These are phyloP conservation scores for Xiphophorus couchianus DNA, from an alignment of 2,113 vertebrate species.

Conservation along the genomic window DNA sequence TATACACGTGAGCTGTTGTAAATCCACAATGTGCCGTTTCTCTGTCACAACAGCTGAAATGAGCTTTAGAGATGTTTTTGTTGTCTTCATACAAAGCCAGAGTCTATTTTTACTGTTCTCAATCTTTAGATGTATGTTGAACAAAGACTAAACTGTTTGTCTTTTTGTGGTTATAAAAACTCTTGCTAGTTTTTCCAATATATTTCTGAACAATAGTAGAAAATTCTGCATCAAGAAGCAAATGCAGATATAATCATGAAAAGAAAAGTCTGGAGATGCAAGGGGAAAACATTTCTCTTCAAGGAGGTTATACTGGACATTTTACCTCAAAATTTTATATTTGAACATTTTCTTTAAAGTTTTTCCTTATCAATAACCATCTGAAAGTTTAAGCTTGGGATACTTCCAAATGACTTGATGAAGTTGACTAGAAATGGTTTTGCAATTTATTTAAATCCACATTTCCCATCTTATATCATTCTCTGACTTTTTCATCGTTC, in stretches of 20 bases:
- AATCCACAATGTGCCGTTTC: background rate
- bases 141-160: background rate
- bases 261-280: background rate
- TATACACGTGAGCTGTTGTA: too few species aligned
- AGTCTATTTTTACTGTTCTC: background rate
- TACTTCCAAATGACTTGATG: too few species aligned
- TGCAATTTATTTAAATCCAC: background rate
- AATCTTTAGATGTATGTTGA: background rate
- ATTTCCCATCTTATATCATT: too few species aligned
- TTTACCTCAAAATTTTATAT: background rate
- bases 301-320: background rate
- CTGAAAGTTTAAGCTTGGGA: too few species aligned
- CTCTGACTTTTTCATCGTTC: too few species aligned
- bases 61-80: background rate
- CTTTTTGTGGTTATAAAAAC: background rate
- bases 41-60: background rate
- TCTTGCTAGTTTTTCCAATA: background rate
- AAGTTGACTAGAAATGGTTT: background rate
- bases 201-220: background rate
- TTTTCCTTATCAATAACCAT: background rate
- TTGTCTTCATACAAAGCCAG: background rate
- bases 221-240: background rate
- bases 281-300: background rate
- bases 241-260: background rate
- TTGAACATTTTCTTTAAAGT: background rate